These are phyloP conservation scores for Antheraea assamensis DNA, from an alignment of 2,888 invertebrate species.

Conservation along the genomic window DNA sequence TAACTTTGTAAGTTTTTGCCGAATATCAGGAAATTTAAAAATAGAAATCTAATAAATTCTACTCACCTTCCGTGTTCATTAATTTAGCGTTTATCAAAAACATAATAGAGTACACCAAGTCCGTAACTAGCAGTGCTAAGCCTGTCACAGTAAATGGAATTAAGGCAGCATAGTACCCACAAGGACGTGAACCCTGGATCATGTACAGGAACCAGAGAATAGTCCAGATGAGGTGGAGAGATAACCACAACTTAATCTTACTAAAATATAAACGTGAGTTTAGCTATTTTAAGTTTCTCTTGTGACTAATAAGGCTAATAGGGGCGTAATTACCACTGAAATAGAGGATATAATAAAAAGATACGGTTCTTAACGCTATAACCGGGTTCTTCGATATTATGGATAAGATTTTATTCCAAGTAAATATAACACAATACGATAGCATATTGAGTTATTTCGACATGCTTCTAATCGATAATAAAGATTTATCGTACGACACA, in stretches of 20 bases:
- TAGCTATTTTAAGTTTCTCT: too few species aligned
- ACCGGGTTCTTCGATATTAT: too few species aligned
- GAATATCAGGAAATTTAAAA: too few species aligned
- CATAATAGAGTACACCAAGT: constrained; percentile 45
- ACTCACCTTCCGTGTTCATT: constrained; percentile 56
- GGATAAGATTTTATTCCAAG: too few species aligned
- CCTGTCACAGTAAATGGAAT: constrained; percentile 63
- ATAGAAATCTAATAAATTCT: too few species aligned
- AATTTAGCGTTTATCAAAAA: constrained; percentile 52
- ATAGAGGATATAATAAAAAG: not conserved
- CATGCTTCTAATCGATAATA: too few species aligned
- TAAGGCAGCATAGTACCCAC: constrained; percentile 54
- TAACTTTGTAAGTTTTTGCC: too few species aligned
- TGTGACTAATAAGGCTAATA: not conserved
- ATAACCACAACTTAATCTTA: constrained; percentile 56
- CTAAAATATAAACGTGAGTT: constrained; percentile 37
- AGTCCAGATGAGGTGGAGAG: constrained; percentile 60
- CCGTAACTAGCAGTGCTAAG: constrained; percentile 46
- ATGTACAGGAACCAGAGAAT: constrained; percentile 48
- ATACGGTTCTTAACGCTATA: not conserved
- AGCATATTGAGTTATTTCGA: too few species aligned
- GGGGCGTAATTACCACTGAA: not conserved
- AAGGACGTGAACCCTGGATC: constrained; percentile 48
- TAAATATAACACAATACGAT: too few species aligned
- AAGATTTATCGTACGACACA: too few species aligned